Conservation (phyloP, 2,797 vertebrate genomes). For the Eurystomus glaucurus region DNA sequence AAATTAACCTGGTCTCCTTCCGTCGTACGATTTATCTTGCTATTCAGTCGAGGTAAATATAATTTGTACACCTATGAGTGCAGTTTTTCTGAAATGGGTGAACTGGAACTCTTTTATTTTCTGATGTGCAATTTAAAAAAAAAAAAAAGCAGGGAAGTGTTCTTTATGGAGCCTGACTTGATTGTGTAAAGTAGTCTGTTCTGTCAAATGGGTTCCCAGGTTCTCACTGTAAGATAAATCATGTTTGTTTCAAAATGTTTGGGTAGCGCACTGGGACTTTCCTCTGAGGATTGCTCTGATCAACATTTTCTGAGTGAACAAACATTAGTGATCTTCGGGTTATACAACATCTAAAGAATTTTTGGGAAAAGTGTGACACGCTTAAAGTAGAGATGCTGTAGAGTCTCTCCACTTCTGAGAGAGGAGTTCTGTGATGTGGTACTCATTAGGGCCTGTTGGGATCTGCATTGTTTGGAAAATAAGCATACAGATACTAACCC, state of each 20-base stretch:
- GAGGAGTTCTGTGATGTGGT: not conserved
- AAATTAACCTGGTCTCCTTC: slow-evolving; percentile 97
- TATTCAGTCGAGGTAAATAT: slow-evolving; percentile 95
- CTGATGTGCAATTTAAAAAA: not conserved
- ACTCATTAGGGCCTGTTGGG: not conserved
- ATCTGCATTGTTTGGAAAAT: not conserved
- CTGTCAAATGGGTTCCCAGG: not conserved
- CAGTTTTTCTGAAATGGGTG: not conserved
- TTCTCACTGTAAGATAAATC: not conserved
- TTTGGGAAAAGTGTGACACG: fast-evolving
- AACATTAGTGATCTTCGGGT: not conserved
- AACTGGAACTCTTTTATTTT: not conserved
- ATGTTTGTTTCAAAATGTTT: not conserved
- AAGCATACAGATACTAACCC: fast-evolving
- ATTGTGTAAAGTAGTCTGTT: not conserved
- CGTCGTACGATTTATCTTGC: slow-evolving; percentile 98
- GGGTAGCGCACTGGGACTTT: not conserved
- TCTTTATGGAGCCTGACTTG: not conserved
- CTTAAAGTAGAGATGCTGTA: not conserved
- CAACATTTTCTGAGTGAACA: not conserved
- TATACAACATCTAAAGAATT: not conserved
- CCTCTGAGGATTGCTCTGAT: not conserved
- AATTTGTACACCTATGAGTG: not conserved
- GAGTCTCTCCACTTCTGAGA: not conserved
- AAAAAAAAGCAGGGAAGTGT: fast-evolving